Evolutionary conservation across 2,797 vertebrate species (phyloP).

Genomic region (Pipistrellus kuhlii): DNA sequence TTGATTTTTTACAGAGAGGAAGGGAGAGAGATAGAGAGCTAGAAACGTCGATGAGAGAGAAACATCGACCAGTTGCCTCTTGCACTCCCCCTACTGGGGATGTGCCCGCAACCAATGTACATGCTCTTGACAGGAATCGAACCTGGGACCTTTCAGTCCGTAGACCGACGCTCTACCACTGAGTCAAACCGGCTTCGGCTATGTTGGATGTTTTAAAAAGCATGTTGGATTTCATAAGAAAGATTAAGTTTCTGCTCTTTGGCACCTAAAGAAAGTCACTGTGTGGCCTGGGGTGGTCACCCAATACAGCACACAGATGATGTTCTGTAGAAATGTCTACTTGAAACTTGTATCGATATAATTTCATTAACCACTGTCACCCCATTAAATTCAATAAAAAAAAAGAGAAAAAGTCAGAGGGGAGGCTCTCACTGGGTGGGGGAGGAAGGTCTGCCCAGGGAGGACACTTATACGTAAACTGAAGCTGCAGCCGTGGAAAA

Average conservation of each 20-base stretch:
- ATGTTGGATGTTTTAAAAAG: neutral
- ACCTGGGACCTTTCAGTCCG: no score
- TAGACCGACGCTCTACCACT: no score
- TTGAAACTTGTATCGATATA: neutral
- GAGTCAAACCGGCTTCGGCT: no score
- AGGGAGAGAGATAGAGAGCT: no score
- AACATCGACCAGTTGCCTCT: no score
- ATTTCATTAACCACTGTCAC: neutral
- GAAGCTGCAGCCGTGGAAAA: neutral
- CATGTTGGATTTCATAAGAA: neutral
- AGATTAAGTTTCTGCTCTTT: neutral
- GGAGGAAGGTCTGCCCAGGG: neutral
- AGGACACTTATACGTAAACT: neutral
- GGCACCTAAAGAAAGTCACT: neutral
- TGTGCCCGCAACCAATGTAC: no score
- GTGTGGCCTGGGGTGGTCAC: neutral
- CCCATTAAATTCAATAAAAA: neutral
- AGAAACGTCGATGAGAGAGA: no score
- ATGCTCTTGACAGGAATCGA: no score
- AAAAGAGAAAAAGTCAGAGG: neutral
- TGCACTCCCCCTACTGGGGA: no score
- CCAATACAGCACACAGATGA: neutral
- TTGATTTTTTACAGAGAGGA: no score
- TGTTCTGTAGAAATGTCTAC: neutral
- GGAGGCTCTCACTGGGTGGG: neutral